Evolutionary conservation across 2,113 vertebrate species (phyloP).

Genomic region (Muntiacus reevesi): DNA sequence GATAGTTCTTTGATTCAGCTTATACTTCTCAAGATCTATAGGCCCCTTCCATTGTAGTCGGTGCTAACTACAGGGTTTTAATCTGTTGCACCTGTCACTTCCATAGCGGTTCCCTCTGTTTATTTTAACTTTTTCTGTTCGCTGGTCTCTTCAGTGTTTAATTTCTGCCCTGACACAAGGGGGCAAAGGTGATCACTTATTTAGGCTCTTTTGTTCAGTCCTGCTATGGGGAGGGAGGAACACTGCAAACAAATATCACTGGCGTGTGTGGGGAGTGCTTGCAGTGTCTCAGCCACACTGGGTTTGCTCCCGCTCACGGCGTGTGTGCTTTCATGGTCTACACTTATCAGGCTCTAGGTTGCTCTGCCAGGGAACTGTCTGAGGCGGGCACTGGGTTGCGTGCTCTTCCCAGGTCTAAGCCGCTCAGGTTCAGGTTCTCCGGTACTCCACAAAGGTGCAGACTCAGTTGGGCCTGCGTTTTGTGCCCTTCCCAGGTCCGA

Average conservation of each 20-base stretch:
- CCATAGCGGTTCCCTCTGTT: background rate
- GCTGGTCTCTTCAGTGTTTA: background rate
- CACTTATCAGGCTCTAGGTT: background rate
- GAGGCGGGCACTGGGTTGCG: background rate
- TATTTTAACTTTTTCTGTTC: background rate
- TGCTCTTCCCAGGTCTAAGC: too few relatives aligned
- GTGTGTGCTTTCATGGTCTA: background rate
- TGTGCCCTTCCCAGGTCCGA: background rate
- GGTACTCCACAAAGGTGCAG: too few relatives aligned
- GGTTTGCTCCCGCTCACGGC: fast-evolving
- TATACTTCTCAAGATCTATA: background rate
- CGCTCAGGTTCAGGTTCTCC: too few relatives aligned
- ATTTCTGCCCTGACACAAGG: background rate
- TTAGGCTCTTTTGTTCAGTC: background rate
- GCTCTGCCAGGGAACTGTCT: background rate
- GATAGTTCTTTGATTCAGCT: background rate
- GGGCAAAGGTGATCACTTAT: background rate
- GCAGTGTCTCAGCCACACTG: background rate
- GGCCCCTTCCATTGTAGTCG: background rate
- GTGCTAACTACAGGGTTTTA: background rate
- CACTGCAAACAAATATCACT: background rate
- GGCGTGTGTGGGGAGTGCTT: background rate
- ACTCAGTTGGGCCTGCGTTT: too few relatives aligned
- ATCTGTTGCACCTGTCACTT: background rate
- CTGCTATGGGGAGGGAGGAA: background rate